Conservation (phyloP, 2,797 vertebrate genomes). For the Sciurus carolinensis region DNA sequence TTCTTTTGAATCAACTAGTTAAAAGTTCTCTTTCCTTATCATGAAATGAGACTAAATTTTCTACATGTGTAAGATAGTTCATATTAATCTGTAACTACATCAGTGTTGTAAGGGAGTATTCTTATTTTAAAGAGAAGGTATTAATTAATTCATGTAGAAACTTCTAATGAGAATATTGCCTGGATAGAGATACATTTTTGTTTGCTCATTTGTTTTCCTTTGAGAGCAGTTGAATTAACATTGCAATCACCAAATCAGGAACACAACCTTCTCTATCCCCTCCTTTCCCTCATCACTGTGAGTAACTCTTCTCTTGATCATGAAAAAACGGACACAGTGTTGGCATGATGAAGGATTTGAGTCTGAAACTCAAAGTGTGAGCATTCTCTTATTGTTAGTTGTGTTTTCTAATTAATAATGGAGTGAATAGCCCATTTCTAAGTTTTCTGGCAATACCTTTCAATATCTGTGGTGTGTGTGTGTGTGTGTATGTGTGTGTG, state of each 20-base stretch:
- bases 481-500: background rate
- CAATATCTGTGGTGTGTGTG: background rate
- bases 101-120: background rate
- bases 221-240: background rate
- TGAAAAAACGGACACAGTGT: background rate
- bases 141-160: slow-evolving; percentile 32
- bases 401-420: slow-evolving; percentile 3
- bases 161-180: background rate
- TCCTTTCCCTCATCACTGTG: background rate
- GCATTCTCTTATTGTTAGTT: background rate
- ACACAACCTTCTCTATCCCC: background rate
- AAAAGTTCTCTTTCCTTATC: background rate
- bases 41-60: background rate
- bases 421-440: background rate
- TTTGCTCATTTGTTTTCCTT: background rate
- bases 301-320: background rate
- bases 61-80: background rate
- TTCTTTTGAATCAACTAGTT: background rate
- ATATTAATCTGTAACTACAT: background rate
- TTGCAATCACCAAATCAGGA: background rate
- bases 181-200: background rate
- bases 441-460: background rate
- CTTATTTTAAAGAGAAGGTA: background rate
- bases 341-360: background rate
- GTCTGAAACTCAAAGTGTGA: background rate